Evolutionary conservation across 2,113 vertebrate species (phyloP), one percentile per base, ranked within the genome.

Genomic region (Centropus bengalensis): DNA sequence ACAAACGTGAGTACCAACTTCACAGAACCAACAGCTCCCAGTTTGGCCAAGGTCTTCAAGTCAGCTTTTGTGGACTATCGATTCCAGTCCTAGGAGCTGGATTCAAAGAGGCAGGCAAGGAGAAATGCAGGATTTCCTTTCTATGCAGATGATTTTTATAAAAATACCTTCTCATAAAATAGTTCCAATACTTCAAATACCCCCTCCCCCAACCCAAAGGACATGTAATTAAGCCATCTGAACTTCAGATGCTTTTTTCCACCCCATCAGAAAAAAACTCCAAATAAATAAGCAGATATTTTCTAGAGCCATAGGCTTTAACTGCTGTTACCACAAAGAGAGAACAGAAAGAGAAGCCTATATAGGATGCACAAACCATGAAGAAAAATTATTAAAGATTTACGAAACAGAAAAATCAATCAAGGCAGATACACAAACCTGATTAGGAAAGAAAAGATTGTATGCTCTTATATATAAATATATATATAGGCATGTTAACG

Each of bases 381-480:
- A 96, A 96, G 86, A 92, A 94, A 97, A 95, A 95, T 94, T 94
- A 96, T 88, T 88, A 88, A 96, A 92, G 66, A 95, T 91, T 97
- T 95, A 63, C 44, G 47, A 89, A 93, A 84, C 78, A 78, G 60
- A 82, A 96, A 93, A 97, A 97, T 96, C 88, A 89, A 95, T 95
- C 97, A 96, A 91, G 83, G 68, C 62, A 92, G 94, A 96, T 81
- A 69, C 40, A 96, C 83, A 96, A 95, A 96, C 88, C 91, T 96
- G 96, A 97, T 97, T 94, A 94, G 87, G 94, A 91, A 91, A 94
- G 88, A 94, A 96, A 96, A 96, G 82, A 88, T 89, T 95, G 59
- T 85, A 91, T 63, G 59, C 67, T 91, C 26, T 44, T 74, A 69
- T 93, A 88, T 88, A 91, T 62, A 95, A 81, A 88, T 85, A 94